Evolutionary conservation across 2,888 invertebrate genomes (phyloP), one percentile per base, ranked within the genome.

Genomic region (Urechis unicinctus): DNA sequence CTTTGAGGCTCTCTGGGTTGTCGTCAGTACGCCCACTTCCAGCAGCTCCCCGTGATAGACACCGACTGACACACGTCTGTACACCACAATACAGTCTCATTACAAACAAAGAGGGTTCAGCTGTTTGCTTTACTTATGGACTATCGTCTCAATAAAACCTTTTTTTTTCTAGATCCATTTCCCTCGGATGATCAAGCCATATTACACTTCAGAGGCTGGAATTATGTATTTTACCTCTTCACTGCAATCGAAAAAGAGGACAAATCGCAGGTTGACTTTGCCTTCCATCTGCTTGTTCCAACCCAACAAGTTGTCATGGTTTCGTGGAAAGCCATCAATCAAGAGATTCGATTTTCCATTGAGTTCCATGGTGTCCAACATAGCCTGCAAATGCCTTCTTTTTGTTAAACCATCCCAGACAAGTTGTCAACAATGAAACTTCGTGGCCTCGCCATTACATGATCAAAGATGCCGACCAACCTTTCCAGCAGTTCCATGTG

Each of bases 321-420:
- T 99, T 26, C 98, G 84, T 17, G 98, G 98, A 77, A 99, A 99
- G 1, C 99, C 99, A 78, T 99, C 99, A 68, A 99, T 88, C 5
- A 99, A 83, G 78, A 97, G 99, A 44, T 87, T 86, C 48, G 83
- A 79, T 50, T 84, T 83, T 0, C 83, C 84, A 41, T 65, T 58
- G 53, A 66, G 66, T 5, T 5, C 62, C 66, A 66, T 72, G 63
- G 13, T 65, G 36, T 61, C 68, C 61, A 61, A 53, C 78, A 79
- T 80, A 2, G 77, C 71, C 85, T 78, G 59, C 4, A 48, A 47
- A 52, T 6, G n/a, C 4, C 5, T 30, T 9, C 9, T 9, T 36
- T 36, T 36, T n/a, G n/a, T n/a, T n/a, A n/a, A n/a, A n/a, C n/a
- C n/a, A n/a, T n/a, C n/a, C n/a, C n/a, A n/a, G n/a, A n/a, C n/a